Base-by-base conservation (phyloP, 2,888 invertebrate species). In the Chrysina gloriosa region DNA sequence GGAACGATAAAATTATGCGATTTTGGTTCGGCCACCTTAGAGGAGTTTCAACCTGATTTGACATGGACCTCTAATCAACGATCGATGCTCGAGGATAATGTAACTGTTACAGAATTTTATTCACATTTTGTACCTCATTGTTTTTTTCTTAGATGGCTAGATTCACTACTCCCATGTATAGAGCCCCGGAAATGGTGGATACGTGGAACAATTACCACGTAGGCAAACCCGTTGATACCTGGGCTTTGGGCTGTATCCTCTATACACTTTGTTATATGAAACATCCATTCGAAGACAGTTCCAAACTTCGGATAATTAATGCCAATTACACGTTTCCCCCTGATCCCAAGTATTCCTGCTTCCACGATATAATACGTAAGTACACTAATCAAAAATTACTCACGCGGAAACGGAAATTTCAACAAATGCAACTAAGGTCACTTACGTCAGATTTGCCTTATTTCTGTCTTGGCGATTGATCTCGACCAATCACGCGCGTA, bases 161-260 rank as follows among this genome's bases (percentile, higher is more conserved):
- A 78, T 90, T 89, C 77, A 95, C 95, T 19, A 95, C 95, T 6
- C 95, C 95, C 0, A 95, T 95, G 98, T 99, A 99, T 84, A 88
- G 99, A 80, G 94, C 98, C 0, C 99, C 99, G 27, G 99, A 99
- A 87, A 97, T 98, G 92, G 87, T 98, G 71, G 98, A 98, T 81
- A 95, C 97, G 2, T 99, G 98, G 94, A 95, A 92, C 78, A 97
- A 99, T 82, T 92, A 92, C 80, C 93, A 92, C 70, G 96, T 99
- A 73, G 96, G 96, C 66, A 89, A 93, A 72, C 90, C 93, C 45
- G 90, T 93, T 1, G 99, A 99, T 84, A 88, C 97, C 34, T 99
- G 99, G 99, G 98, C 98, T 0, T 85, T 99, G 9, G 99, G 99
- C 4, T 99, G 99, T 83, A 90, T 99, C 72, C 85, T 98, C 9